Evolutionary conservation across 2,113 vertebrate species (phyloP), one percentile per base, ranked within the genome.

Genomic region (Mirza zaza): DNA sequence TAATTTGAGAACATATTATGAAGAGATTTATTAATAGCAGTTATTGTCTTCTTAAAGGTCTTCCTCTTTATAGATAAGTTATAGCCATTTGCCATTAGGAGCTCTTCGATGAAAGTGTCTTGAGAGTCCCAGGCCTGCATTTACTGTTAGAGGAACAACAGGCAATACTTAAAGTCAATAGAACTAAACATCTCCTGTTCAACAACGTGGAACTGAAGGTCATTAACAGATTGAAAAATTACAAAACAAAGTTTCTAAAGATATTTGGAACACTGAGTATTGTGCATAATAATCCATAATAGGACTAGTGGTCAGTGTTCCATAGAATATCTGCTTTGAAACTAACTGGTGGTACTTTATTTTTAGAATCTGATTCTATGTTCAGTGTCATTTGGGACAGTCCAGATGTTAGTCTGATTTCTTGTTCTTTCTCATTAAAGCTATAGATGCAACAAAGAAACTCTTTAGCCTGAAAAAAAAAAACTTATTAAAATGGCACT

Each of bases 401-500:
- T 73, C 80, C 94, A 97, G 95, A 91, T 98, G 94, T 96, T 96
- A 90, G 71, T 61, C 32, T 42, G 88, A 27, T 96, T 71, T 97
- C 55, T 52, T 85, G 68, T 90, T 80, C 36, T 93, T 94, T 50
- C 83, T 96, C 92, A 57, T 71, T 92, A 96, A 97, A 86, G 65
- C 27, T 95, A 4, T 52, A 95, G 45, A 48, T 87, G 55, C 34
- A 93, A 68, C 96, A 92, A 96, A 95, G 61, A 97, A 90, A 87
- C 34, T 73, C 10, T 8, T 80, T 85, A 85, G 36, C 13, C 15
- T 87, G 27, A 76, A 21, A 80, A 32, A 67, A 61, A 65, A 73
- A 91, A 68, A 92, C 57, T 93, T 1, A 34, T 87, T 96, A 92
- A 95, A 94, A 77, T 77, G 76, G 17, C 27, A 6, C 8, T 67